A percentile compares a stretch with the other conserved stretches of the same genome.
phyloP scores from a whole-genome alignment of 2,797 vertebrate genomes.

The Bradypodion ventrale region DNA sequence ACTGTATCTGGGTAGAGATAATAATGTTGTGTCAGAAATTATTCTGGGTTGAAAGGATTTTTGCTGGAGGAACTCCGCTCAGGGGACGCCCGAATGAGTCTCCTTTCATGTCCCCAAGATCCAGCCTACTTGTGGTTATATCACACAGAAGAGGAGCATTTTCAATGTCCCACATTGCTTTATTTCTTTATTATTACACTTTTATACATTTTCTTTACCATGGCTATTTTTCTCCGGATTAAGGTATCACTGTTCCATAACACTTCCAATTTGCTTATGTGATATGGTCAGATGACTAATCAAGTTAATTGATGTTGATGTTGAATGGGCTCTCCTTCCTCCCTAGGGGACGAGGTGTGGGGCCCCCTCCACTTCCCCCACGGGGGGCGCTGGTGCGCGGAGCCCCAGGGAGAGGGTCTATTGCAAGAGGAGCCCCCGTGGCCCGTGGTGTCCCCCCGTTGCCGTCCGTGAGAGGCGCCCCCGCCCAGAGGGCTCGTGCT shows the following conservation, averaged over 20 bases:
- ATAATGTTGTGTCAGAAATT: too few species aligned
- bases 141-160: neutral
- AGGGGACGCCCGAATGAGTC: too few species aligned
- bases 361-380: conserved; percentile 79
- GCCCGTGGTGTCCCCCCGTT: conserved; percentile 85
- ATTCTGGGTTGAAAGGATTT: too few species aligned
- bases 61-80: too few species aligned
- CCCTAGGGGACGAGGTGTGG: conserved; percentile 88
- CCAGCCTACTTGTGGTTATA: neutral
- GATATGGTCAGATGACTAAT: too few species aligned
- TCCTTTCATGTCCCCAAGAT: too few species aligned
- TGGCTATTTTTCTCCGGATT: neutral
- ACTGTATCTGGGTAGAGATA: too few species aligned
- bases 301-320: too few species aligned
- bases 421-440: conserved; percentile 82
- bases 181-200: too few species aligned
- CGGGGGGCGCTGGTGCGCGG: conserved; percentile 88
- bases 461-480: conserved; percentile 79
- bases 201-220: neutral
- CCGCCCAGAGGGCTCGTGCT: conserved; percentile 84
- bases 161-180: neutral
- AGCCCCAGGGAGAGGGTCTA: conserved; percentile 83
- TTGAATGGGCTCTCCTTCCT: conserved; percentile 2
- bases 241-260: neutral
- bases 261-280: neutral